Conservation (phyloP, 2,888 invertebrate species). For the Spilosoma lubricipeda region DNA sequence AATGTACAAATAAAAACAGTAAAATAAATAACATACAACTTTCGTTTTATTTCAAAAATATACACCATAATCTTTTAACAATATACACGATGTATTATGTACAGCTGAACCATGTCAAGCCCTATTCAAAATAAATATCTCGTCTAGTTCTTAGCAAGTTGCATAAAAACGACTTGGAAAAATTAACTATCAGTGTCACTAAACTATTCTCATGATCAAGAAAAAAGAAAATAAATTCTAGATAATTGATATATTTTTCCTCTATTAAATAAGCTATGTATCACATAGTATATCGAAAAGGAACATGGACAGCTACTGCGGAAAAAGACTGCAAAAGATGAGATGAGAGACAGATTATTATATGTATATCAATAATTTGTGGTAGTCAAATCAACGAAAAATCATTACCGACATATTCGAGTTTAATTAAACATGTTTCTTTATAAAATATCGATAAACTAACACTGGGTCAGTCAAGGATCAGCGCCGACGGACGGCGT, state of each 20-base stretch:
- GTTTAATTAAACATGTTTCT: not conserved
- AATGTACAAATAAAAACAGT: slow-evolving; percentile 26
- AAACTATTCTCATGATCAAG: slow-evolving; percentile 9
- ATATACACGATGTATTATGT: slow-evolving; percentile 53
- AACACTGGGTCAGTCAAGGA: not conserved
- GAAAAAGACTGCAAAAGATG: not conserved
- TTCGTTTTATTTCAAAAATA: slow-evolving; percentile 79
- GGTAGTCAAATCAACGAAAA: not conserved
- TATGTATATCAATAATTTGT: not conserved
- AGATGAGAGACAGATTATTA: not conserved
- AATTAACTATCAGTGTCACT: not conserved
- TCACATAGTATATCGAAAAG: not conserved
- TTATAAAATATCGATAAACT: not conserved
- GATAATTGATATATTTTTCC: not conserved
- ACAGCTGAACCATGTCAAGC: slow-evolving; percentile 46
- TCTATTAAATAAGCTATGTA: not conserved
- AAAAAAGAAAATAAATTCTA: slow-evolving; percentile 10
- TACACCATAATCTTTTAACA: slow-evolving; percentile 74
- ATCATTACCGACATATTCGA: not conserved
- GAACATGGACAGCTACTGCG: not conserved
- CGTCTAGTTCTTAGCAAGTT: slow-evolving; percentile 35
- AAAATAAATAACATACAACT: slow-evolving; percentile 62
- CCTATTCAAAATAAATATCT: slow-evolving; percentile 43
- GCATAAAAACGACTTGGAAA: slow-evolving; percentile 36
- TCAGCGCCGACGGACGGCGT: too few relatives aligned